phyloP scores from a whole-genome alignment of 2,888 invertebrate species.

The Lomographa bimaculata region DNA sequence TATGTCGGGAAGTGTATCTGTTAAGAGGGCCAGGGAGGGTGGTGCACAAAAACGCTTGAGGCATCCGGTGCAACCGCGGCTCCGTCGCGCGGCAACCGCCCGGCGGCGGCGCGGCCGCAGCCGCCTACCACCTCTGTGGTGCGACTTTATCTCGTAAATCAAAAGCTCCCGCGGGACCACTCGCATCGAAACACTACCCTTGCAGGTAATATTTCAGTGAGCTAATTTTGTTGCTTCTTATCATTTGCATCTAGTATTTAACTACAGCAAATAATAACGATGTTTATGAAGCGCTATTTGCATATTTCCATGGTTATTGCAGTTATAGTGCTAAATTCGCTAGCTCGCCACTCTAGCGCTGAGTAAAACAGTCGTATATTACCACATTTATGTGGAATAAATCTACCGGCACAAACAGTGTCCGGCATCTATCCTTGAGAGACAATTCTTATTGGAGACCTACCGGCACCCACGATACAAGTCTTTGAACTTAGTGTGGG shows the following conservation, averaged over 20 bases:
- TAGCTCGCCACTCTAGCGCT: no score
- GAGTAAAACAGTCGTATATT: neutral
- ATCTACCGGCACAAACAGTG: no score
- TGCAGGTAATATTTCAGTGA: conserved; percentile 32
- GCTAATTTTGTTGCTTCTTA: conserved; percentile 28
- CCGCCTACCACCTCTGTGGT: conserved; percentile 52
- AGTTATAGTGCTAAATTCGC: no score
- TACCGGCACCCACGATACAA: no score
- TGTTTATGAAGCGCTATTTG: no score
- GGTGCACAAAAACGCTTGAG: conserved; percentile 67
- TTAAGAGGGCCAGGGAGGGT: conserved; percentile 42
- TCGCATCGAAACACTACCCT: conserved; percentile 35
- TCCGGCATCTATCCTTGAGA: no score
- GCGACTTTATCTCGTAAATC: conserved; percentile 75
- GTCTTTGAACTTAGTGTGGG: no score
- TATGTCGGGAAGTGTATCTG: conserved; percentile 46
- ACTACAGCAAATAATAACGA: no score
- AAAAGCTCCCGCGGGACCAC: conserved; percentile 71
- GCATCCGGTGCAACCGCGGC: conserved; percentile 50
- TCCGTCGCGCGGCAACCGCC: conserved; percentile 41
- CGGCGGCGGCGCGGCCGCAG: conserved; percentile 38
- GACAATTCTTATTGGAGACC: no score
- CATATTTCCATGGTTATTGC: no score
- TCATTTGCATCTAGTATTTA: conserved; percentile 1
- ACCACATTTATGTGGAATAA: conserved; percentile 2